Percentiles rank a stretch among this genome's conserved stretches.
Conservation (phyloP, 2,797 vertebrate species). For the Scyliorhinus canicula region DNA sequence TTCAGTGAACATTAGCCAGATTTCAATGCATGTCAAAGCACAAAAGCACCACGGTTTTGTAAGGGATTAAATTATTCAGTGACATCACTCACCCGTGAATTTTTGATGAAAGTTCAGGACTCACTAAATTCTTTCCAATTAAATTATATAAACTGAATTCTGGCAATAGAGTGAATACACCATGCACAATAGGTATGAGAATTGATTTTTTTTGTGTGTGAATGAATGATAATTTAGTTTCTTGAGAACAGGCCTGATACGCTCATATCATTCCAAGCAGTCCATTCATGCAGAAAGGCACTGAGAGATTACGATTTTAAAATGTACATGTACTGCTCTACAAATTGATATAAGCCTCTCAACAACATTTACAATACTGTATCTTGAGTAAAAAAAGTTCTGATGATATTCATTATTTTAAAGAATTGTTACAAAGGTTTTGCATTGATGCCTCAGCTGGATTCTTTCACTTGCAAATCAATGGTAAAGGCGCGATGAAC, state of each 20-base stretch:
- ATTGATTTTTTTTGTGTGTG: neutral
- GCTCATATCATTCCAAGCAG: neutral
- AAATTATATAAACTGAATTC: neutral
- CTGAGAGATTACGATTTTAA: neutral
- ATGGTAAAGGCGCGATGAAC: neutral
- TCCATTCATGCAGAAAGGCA: neutral
- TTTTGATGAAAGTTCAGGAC: slow-evolving; percentile 15
- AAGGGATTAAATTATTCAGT: slow-evolving; percentile 16
- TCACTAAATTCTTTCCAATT: neutral
- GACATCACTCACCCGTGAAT: neutral
- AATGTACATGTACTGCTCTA: neutral
- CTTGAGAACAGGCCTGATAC: neutral
- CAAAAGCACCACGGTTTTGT: neutral
- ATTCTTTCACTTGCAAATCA: neutral
- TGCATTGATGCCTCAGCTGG: neutral
- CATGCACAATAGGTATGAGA: neutral
- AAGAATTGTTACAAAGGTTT: neutral
- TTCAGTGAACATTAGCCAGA: neutral
- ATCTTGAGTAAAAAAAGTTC: neutral
- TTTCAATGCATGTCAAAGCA: neutral
- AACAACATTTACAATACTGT: neutral
- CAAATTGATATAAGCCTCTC: neutral
- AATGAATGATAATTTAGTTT: neutral
- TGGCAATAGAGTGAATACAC: slow-evolving; percentile 2
- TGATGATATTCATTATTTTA: neutral